phyloP scores from a whole-genome alignment of 2,113 vertebrate species.

The Panurus biarmicus region DNA sequence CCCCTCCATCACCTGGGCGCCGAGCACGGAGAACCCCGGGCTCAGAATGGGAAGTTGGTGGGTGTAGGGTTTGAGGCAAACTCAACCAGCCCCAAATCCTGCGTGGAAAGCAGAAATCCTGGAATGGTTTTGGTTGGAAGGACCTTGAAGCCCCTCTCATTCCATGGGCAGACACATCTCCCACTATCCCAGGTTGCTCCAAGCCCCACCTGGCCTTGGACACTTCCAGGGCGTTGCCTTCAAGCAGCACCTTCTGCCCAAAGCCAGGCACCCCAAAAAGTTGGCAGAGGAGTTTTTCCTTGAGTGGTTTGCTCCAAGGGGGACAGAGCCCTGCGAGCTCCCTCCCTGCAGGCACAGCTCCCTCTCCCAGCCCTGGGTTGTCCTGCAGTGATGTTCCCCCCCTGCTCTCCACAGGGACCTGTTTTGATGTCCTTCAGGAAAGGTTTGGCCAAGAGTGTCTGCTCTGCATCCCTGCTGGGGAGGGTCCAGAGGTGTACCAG shows the following conservation, averaged over 20 bases:
- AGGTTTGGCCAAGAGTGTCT: neutral
- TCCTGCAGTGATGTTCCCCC: too few species aligned
- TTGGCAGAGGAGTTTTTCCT: neutral
- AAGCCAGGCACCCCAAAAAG: neutral
- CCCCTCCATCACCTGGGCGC: fast-evolving
- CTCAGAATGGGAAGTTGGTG: fast-evolving
- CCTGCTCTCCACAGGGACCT: too few species aligned
- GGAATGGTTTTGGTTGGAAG: neutral
- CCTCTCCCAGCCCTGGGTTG: too few species aligned
- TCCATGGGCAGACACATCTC: neutral
- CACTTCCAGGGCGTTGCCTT: neutral
- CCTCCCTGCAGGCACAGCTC: too few species aligned
- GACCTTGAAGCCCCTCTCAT: neutral
- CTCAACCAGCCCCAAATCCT: fast-evolving
- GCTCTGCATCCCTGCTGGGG: neutral
- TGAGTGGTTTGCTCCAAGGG: too few species aligned
- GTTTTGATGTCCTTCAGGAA: fast-evolving
- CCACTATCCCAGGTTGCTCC: neutral
- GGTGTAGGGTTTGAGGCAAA: fast-evolving
- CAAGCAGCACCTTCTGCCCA: neutral
- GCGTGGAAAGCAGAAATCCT: neutral
- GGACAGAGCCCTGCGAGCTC: too few species aligned
- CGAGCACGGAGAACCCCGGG: fast-evolving
- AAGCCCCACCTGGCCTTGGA: neutral
- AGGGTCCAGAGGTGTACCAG: neutral